phyloP scores from a whole-genome alignment of 1,140 invertebrate species.

The Neoseiulus cucumeris region DNA sequence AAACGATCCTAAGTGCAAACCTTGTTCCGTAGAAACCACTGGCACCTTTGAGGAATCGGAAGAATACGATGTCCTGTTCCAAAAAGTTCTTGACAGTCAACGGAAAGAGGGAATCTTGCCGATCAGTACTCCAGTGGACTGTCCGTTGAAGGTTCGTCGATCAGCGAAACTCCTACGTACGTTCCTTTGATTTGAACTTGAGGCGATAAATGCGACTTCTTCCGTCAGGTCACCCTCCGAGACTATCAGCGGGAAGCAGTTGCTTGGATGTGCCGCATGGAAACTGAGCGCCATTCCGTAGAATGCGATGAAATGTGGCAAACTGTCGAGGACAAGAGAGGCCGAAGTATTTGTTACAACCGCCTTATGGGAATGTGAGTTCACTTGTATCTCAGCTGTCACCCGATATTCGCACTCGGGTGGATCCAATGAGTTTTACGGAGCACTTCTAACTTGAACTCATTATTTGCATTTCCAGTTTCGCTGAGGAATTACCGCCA shows the following conservation, averaged over 20 bases:
- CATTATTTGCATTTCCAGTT: slow-evolving; percentile 14
- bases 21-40: too few species aligned
- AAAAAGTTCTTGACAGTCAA: too few species aligned
- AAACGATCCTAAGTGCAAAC: too few species aligned
- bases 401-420: not conserved
- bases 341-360: slow-evolving; percentile 33
- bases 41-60: too few species aligned
- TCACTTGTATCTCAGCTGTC: slow-evolving; percentile 14
- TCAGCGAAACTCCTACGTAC: too few species aligned
- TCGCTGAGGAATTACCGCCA: slow-evolving; percentile 25
- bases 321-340: slow-evolving; percentile 26
- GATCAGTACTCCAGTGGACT: too few species aligned
- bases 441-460: slow-evolving; percentile 11
- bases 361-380: slow-evolving; percentile 30
- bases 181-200: too few species aligned
- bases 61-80: too few species aligned
- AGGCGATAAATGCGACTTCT: too few species aligned
- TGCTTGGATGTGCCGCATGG: slow-evolving; percentile 14
- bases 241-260: slow-evolving; percentile 14
- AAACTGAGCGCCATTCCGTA: slow-evolving; percentile 11
- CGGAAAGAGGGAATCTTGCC: too few species aligned
- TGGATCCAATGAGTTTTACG: not conserved
- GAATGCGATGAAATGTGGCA: slow-evolving; percentile 27
- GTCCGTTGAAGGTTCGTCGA: too few species aligned
- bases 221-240: not conserved